Percentiles rank a stretch among this genome's conserved stretches.
phyloP scores from a whole-genome alignment of 2,113 vertebrate genomes.

The Paralichthys olivaceus region DNA sequence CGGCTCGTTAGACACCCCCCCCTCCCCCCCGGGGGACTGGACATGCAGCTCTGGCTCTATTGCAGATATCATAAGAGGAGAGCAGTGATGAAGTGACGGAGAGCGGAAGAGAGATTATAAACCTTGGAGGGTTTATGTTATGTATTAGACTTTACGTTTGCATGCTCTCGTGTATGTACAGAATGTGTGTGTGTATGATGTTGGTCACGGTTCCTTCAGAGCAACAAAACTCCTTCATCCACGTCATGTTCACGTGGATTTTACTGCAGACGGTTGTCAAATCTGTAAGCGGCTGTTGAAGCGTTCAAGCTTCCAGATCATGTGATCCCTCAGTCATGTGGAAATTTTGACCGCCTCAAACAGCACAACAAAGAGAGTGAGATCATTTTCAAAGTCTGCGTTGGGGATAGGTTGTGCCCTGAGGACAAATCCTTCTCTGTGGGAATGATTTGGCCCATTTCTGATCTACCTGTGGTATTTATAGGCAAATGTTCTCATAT shows the following conservation, averaged over 20 bases:
- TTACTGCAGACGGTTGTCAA: background rate
- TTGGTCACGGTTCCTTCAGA: slow-evolving; percentile 26
- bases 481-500: slow-evolving; percentile 63
- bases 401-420: slow-evolving; percentile 46
- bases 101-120: slow-evolving; percentile 19
- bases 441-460: slow-evolving; percentile 65
- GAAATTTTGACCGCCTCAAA: background rate
- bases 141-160: slow-evolving; percentile 28
- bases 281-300: background rate
- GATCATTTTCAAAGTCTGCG: slow-evolving; percentile 35
- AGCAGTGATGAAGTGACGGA: slow-evolving; percentile 32
- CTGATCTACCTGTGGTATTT: slow-evolving; percentile 66
- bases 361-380: slow-evolving; percentile 12
- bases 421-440: slow-evolving; percentile 54
- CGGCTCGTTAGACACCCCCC: slow-evolving; percentile 29
- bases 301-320: slow-evolving; percentile 13
- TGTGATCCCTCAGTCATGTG: background rate
- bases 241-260: background rate
- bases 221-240: slow-evolving; percentile 12
- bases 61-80: slow-evolving; percentile 52
- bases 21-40: background rate
- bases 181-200: slow-evolving; percentile 8
- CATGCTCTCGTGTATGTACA: slow-evolving; percentile 6
- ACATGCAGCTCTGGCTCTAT: slow-evolving; percentile 41
- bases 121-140: slow-evolving; percentile 32